These are phyloP conservation scores for Stenurella melanura DNA, from an alignment of 2,888 invertebrate genomes.

Conservation along the genomic window DNA sequence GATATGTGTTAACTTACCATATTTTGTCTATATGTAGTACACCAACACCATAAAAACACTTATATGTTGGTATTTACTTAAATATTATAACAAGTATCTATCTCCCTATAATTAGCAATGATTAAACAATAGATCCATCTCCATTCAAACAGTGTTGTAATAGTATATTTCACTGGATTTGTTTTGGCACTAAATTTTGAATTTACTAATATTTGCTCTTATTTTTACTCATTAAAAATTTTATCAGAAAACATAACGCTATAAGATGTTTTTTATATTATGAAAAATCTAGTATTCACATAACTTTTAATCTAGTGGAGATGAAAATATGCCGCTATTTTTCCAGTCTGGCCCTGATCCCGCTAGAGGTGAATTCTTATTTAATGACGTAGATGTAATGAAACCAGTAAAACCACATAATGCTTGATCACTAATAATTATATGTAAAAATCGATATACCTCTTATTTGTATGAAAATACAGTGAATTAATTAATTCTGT, in stretches of 20 bases:
- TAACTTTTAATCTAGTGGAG: too few species aligned
- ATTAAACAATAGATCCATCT: not conserved
- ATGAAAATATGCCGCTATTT: not conserved
- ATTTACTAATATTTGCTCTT: not conserved
- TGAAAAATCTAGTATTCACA: too few species aligned
- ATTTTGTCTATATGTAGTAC: not conserved
- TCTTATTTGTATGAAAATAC: not conserved
- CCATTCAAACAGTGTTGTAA: not conserved
- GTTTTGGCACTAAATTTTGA: not conserved
- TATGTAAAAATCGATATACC: not conserved
- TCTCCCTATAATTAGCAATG: not conserved
- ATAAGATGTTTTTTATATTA: too few species aligned
- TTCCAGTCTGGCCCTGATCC: not conserved
- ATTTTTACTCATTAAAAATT: not conserved
- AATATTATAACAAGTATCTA: not conserved
- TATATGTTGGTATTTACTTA: not conserved
- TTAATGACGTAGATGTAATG: not conserved
- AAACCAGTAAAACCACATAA: slow-evolving; percentile 32
- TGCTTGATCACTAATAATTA: not conserved
- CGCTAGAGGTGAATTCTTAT: slow-evolving; percentile 3
- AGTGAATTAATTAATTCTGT: too few species aligned
- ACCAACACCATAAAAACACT: slow-evolving; percentile 3
- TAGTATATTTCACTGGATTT: not conserved
- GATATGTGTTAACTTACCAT: too few species aligned
- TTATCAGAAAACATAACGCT: too few species aligned